Percentiles rank a stretch among this genome's conserved stretches.
Conservation (phyloP, 37 sponge, comb jelly and placozoan species). For the Beroe ovata region DNA sequence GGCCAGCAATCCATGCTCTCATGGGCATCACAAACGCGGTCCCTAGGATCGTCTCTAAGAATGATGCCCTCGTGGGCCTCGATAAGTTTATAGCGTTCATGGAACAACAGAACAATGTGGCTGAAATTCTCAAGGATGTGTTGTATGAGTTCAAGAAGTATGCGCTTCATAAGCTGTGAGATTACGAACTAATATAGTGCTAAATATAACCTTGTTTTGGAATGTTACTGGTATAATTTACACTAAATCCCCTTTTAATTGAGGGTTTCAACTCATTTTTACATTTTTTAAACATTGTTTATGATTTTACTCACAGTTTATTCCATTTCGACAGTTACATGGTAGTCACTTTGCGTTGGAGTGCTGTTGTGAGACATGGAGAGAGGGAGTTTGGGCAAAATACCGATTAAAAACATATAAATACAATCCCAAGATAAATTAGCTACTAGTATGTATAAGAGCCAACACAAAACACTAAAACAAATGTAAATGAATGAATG, state of each 20-base stretch:
- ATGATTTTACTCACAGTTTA: no score
- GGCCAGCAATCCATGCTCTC: slow-evolving; percentile 33
- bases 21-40: slow-evolving; percentile 9
- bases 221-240: no score
- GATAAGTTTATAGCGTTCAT: slow-evolving; percentile 53
- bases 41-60: slow-evolving; percentile 9
- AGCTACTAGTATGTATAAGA: background rate
- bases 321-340: no score
- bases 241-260: no score
- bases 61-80: slow-evolving; percentile 23
- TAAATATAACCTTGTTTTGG: no score
- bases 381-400: background rate
- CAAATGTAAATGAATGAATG: background rate
- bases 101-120: slow-evolving; percentile 31
- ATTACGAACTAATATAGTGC: no score
- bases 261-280: no score
- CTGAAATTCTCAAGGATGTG: slow-evolving; percentile 43
- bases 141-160: slow-evolving; percentile 35
- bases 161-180: slow-evolving; percentile 15
- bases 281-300: no score
- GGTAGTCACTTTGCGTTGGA: no score
- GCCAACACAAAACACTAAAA: background rate
- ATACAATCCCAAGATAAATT: background rate
- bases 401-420: background rate
- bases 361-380: no score